Conservation (phyloP, 2,888 invertebrate species). For the Idaea aversata region DNA sequence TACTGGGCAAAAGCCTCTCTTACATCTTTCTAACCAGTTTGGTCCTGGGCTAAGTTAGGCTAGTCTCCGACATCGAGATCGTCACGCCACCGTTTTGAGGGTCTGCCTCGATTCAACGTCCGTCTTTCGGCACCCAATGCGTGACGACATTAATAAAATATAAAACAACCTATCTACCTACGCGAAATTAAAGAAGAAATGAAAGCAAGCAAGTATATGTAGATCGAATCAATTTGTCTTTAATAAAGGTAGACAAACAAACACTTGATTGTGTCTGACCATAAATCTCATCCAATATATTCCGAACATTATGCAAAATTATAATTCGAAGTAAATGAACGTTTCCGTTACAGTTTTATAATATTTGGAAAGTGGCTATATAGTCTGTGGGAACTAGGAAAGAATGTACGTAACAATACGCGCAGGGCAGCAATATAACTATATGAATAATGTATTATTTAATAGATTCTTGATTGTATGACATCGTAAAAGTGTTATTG, state of each 20-base stretch:
- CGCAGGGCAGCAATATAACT: neutral
- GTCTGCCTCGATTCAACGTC: no score
- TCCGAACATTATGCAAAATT: conserved; percentile 1
- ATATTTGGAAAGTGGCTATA: neutral
- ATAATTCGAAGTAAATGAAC: neutral
- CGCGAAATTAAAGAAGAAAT: no score
- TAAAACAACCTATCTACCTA: no score
- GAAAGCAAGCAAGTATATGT: neutral
- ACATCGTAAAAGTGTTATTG: conserved; percentile 3
- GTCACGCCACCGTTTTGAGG: no score
- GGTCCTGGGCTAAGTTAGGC: no score
- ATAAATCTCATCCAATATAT: neutral
- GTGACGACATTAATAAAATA: no score
- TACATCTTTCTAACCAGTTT: no score
- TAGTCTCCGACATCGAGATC: no score
- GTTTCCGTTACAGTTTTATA: conserved; percentile 1
- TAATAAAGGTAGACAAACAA: conserved; percentile 1
- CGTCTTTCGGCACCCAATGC: no score
- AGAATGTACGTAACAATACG: neutral
- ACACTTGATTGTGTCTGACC: neutral
- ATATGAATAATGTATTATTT: neutral
- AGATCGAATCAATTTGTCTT: conserved; percentile 5
- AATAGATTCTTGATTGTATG: neutral
- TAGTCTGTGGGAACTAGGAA: conserved; percentile 1
- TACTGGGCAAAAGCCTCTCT: no score